A percentile compares a stretch with the other conserved stretches of the same genome.
Evolutionary conservation across 2,888 invertebrate genomes (phyloP).

Genomic region (Acanthosepion lycidas): DNA sequence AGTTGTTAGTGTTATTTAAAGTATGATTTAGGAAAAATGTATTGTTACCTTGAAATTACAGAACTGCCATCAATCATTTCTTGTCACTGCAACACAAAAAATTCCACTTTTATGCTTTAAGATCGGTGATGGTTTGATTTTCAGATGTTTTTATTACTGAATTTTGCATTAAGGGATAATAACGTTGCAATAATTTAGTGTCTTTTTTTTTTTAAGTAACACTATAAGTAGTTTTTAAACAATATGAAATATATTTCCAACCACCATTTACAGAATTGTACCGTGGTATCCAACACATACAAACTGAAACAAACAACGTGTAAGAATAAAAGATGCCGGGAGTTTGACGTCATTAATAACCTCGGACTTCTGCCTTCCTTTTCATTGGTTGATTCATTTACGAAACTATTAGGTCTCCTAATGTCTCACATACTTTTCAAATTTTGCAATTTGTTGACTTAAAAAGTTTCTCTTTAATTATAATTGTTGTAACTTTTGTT

Average conservation of each 20-base stretch:
- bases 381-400: neutral
- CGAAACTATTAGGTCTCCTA: neutral
- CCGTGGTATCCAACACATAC: neutral
- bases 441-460: neutral
- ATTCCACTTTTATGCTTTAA: neutral
- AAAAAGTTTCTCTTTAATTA: neutral
- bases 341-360: neutral
- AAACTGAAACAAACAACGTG: neutral
- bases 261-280: neutral
- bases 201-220: neutral
- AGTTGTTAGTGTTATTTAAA: neutral
- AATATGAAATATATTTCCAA: neutral
- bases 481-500: neutral
- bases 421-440: neutral
- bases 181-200: neutral
- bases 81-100: neutral
- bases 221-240: neutral
- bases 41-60: neutral
- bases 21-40: neutral
- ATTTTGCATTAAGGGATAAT: neutral
- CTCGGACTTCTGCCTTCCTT: neutral
- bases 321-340: neutral
- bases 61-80: neutral
- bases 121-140: neutral
- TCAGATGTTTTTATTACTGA: neutral